A percentile compares a stretch with the other conserved stretches of the same genome.
phyloP scores from a whole-genome alignment of 2,888 invertebrate species.

The Lasioglossum zephyrum region DNA sequence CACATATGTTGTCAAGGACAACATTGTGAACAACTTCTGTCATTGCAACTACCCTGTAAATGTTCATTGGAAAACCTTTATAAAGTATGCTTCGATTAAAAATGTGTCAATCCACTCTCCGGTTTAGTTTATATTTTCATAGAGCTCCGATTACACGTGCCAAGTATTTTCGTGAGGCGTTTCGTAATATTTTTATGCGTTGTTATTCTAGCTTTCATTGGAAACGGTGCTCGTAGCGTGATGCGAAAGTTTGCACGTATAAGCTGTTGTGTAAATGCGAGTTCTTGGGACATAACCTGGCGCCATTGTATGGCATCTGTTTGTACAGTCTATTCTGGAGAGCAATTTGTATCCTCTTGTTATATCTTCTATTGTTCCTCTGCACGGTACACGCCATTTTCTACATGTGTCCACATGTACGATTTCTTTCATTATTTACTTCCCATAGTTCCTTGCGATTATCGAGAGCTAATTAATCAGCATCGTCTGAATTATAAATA shows the following conservation, averaged over 20 bases:
- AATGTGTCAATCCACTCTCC: background rate
- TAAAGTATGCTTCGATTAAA: background rate
- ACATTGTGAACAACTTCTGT: no score
- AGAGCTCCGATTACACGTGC: background rate
- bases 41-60: background rate
- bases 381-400: background rate
- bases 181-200: background rate
- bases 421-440: background rate
- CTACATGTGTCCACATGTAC: background rate
- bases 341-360: conserved; percentile 9
- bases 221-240: background rate
- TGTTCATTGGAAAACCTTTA: background rate
- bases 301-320: background rate
- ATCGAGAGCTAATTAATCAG: background rate
- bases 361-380: background rate
- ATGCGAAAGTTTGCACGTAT: background rate
- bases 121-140: background rate
- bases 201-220: background rate
- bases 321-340: background rate
- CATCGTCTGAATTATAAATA: no score
- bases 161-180: background rate
- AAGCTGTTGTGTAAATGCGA: background rate
- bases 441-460: background rate
- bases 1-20: no score
- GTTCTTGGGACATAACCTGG: background rate